A percentile compares a stretch with the other conserved stretches of the same genome.
phyloP scores from a whole-genome alignment of 2,797 vertebrate species.

The Lateolabrax maculatus region DNA sequence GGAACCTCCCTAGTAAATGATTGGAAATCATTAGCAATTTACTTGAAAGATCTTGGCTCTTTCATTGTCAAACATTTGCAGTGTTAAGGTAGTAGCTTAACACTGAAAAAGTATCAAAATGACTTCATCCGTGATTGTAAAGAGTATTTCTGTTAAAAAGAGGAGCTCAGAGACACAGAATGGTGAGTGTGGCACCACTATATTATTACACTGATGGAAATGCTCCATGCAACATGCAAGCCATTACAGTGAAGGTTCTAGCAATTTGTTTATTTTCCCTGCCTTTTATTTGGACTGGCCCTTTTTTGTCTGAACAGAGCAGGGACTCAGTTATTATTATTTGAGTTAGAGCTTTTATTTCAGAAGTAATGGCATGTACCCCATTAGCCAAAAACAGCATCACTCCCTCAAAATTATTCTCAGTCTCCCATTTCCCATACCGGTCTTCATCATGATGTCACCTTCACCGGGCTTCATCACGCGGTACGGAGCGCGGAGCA shows the following conservation, averaged over 20 bases:
- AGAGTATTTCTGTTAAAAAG: background rate
- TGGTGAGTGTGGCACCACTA: background rate
- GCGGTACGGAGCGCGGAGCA: slow-evolving; percentile 35
- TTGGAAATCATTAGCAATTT: background rate
- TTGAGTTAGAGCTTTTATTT: background rate
- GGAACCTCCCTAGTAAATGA: background rate
- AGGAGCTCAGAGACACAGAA: background rate
- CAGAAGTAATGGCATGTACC: background rate
- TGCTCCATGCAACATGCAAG: background rate
- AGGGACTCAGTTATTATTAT: background rate
- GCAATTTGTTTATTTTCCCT: slow-evolving; percentile 7
- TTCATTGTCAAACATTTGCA: background rate
- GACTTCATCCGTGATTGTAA: background rate
- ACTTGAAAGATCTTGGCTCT: background rate
- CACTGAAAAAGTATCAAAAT: background rate
- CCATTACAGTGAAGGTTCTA: background rate
- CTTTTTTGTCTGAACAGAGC: background rate
- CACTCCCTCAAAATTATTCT: slow-evolving; percentile 6
- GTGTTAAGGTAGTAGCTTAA: background rate
- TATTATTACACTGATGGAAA: background rate
- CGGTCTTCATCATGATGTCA: slow-evolving; percentile 31
- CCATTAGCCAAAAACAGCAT: background rate
- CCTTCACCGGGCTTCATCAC: slow-evolving; percentile 56
- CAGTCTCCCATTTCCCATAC: slow-evolving; percentile 5
- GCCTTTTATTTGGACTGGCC: background rate